A percentile compares a stretch with the other conserved stretches of the same genome.
phyloP scores from a whole-genome alignment of 2,888 invertebrate genomes.

The Ptilodon capucinus region DNA sequence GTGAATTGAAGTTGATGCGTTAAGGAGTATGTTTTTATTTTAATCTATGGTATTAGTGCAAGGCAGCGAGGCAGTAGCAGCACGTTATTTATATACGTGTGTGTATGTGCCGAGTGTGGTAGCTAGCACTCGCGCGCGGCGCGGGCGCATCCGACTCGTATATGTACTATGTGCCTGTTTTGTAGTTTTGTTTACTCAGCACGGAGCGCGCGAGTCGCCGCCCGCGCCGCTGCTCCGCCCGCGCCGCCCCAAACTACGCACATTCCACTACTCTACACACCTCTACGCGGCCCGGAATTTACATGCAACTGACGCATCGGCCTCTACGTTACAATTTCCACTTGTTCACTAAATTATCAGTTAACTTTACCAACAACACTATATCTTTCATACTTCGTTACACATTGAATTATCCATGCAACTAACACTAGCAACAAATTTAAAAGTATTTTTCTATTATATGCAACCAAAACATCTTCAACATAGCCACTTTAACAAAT shows the following conservation, averaged over 20 bases:
- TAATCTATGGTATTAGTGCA: background rate
- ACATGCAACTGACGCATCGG: background rate
- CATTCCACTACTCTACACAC: slow-evolving; percentile 58
- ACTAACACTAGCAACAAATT: slow-evolving; percentile 9
- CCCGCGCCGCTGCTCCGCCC: slow-evolving; percentile 17
- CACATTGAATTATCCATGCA: background rate
- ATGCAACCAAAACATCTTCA: slow-evolving; percentile 34
- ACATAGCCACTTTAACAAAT: slow-evolving; percentile 35
- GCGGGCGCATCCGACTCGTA: slow-evolving; percentile 55
- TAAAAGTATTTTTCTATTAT: slow-evolving; percentile 22
- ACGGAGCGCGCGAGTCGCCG: slow-evolving; percentile 50
- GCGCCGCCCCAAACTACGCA: slow-evolving; percentile 41
- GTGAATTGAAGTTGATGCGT: background rate
- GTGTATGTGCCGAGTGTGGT: slow-evolving; percentile 21
- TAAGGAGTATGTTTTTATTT: background rate
- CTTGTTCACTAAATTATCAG: background rate
- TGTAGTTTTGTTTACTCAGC: slow-evolving; percentile 74
- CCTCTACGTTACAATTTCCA: background rate
- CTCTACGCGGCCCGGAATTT: slow-evolving; percentile 19
- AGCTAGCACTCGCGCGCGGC: slow-evolving; percentile 25
- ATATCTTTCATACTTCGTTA: background rate
- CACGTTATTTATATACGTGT: slow-evolving; percentile 28
- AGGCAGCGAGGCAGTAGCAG: slow-evolving; percentile 12
- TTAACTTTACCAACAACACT: background rate
- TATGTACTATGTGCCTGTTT: slow-evolving; percentile 51